Evolutionary conservation across 2,797 vertebrate species (phyloP), one percentile per base, ranked within the genome.

Genomic region (Pseudochaenichthys georgianus): DNA sequence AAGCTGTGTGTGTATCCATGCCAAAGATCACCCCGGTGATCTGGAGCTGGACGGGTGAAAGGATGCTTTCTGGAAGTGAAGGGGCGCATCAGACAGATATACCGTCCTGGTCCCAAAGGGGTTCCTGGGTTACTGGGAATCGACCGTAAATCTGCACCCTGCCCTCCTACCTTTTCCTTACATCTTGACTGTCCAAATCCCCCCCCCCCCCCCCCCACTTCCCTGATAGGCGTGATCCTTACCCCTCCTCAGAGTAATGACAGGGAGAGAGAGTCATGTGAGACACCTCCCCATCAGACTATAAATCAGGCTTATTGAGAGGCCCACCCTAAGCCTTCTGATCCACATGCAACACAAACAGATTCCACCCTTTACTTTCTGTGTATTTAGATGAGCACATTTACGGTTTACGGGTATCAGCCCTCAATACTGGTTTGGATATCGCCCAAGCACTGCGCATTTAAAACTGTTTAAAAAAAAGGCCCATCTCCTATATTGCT

Each of bases 221-320:
- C 73, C 72, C 19, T 59, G 64, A 76, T 38, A 77, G 84, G 74
- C 53, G 19, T 70, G 65, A 85, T 88, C 45, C 42, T 81, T 76
- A 78, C 67, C 88, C 64, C 63, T 67, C 78, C 68, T 71, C 48
- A 45, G 77, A 76, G 78, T 93, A 93, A 93, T 92, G 87, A 94
- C 85, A 89, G 82, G 88, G 85, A 82, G 72, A 80, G 70, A 86
- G 80, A 75, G 78, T 75, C 47, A 23, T 81, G 66, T n/a, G 76
- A 82, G 84, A 81, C 79, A 87, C 63, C 77, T 85, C 77, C 66
- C 73, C 70, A 84, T 90, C 88, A 83, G 81, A 61, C 81, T 70
- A 83, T 88, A 91, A 84, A 90, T 91, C 89, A 79, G 71, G 41
- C 41, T 11, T 74, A 85, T 79, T 73, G 71, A 83, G 86, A 64